phyloP scores from a whole-genome alignment of 2,113 vertebrate genomes.

The Notechis scutatus region DNA sequence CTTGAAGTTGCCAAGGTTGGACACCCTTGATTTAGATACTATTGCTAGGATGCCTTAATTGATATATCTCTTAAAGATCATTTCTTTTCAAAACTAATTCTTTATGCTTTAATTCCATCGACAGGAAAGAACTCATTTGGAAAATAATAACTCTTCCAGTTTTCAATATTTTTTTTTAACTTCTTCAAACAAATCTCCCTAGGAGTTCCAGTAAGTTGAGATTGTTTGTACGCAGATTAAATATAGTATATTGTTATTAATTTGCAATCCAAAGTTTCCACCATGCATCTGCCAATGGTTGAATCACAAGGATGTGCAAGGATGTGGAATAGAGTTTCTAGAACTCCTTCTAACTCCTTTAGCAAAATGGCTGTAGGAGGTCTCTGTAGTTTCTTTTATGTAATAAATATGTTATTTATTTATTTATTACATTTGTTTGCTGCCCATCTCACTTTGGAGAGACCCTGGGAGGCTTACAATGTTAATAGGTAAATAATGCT shows the following conservation, averaged over 20 bases:
- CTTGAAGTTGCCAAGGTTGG: no score
- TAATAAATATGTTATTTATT: neutral
- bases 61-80: neutral
- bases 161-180: neutral
- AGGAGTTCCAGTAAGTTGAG: neutral
- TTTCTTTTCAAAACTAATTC: neutral
- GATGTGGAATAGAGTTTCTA: neutral
- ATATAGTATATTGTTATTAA: neutral
- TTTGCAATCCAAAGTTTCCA: neutral
- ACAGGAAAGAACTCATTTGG: neutral
- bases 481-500: neutral
- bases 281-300: neutral
- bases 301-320: neutral
- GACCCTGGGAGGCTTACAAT: neutral
- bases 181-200: neutral
- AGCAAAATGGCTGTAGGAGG: neutral
- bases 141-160: neutral
- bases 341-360: neutral
- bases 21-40: neutral
- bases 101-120: neutral
- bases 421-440: neutral
- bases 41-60: neutral
- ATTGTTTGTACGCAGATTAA: neutral
- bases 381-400: neutral
- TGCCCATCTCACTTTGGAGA: neutral